These are phyloP conservation scores for Fissipunctia ypsillon DNA, from an alignment of 2,888 invertebrate genomes.

Conservation along the genomic window DNA sequence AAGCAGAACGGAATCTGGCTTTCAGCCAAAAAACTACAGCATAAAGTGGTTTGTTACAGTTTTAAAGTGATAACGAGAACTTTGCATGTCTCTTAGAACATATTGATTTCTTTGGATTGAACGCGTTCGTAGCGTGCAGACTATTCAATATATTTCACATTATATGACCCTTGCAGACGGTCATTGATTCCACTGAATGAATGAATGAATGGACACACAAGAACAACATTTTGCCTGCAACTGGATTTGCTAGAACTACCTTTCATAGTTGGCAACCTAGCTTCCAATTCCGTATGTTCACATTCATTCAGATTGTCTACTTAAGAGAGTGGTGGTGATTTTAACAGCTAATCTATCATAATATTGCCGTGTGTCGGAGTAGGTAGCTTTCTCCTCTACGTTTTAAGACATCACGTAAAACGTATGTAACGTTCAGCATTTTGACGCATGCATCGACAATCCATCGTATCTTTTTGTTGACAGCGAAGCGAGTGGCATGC, in stretches of 20 bases:
- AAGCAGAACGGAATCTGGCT: conserved; percentile 39
- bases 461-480: conserved; percentile 64
- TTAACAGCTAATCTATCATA: background rate
- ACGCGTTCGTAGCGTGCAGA: background rate
- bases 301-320: background rate
- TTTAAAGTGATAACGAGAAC: conserved; percentile 1
- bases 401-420: conserved; percentile 13
- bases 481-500: conserved; percentile 60
- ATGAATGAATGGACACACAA: too few relatives aligned
- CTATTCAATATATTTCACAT: background rate
- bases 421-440: background rate
- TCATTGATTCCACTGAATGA: background rate
- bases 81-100: background rate
- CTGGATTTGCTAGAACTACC: background rate
- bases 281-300: background rate
- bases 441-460: conserved; percentile 45
- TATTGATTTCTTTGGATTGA: background rate
- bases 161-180: background rate
- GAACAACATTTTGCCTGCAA: background rate
- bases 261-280: background rate
- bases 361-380: background rate
- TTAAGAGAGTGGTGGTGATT: background rate
- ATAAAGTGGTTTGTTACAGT: conserved; percentile 18
- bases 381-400: background rate
- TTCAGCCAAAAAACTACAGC: conserved; percentile 25